These are phyloP conservation scores for Brienomyrus longianalis DNA, from an alignment of 2,113 vertebrate genomes.

Conservation along the genomic window DNA sequence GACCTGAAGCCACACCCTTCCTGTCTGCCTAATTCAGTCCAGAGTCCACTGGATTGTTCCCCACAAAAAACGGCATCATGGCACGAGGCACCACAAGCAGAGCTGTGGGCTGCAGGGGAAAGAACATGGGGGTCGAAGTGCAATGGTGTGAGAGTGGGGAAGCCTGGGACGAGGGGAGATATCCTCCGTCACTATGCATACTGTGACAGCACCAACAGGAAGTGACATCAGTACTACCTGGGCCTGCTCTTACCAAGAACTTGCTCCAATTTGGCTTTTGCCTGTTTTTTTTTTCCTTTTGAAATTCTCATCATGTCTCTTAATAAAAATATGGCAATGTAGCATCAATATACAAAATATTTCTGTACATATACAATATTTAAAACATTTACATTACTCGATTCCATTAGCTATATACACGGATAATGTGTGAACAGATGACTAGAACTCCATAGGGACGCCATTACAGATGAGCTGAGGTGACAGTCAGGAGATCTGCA, in stretches of 20 bases:
- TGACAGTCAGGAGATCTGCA: background rate
- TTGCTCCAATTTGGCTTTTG: background rate
- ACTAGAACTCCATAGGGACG: slow-evolving; percentile 19
- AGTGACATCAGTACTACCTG: background rate
- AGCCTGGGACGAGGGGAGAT: background rate
- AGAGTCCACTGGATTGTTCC: background rate
- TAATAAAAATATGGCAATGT: slow-evolving; percentile 64
- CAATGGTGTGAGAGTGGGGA: slow-evolving; percentile 8
- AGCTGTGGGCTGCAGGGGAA: background rate
- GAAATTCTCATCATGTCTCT: slow-evolving; percentile 35
- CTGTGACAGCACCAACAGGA: background rate
- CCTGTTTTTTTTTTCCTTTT: background rate
- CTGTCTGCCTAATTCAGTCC: background rate
- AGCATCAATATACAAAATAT: slow-evolving; percentile 66
- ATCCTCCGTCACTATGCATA: background rate
- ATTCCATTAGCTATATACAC: slow-evolving; percentile 42
- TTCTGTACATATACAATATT: slow-evolving; percentile 68
- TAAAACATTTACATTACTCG: slow-evolving; percentile 64
- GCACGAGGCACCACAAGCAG: background rate
- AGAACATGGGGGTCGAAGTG: background rate
- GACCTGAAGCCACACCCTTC: background rate
- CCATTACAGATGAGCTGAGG: background rate
- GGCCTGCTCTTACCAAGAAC: background rate
- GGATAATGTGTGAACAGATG: slow-evolving; percentile 19
- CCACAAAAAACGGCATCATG: background rate